A percentile compares a stretch with the other conserved stretches of the same genome.
Conservation (phyloP, 1,140 invertebrate species). For the Panagrolaimus sp. region DNA sequence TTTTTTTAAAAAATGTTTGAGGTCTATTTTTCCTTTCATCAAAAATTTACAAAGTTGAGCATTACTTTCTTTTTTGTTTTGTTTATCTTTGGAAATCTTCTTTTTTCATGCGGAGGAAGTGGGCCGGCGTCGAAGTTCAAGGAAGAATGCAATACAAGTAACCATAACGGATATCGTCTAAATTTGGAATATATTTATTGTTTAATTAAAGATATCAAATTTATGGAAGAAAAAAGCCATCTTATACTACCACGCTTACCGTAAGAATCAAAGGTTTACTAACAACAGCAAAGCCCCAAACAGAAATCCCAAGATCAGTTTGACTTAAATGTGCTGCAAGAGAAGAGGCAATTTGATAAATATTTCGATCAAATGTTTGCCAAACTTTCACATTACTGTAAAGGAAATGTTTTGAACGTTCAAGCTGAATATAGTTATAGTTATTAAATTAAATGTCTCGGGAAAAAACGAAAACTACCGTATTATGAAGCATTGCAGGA, state of each 20-base stretch:
- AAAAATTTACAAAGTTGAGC: no score
- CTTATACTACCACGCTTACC: conserved; percentile 10
- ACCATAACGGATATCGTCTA: conserved; percentile 34
- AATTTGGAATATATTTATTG: conserved; percentile 20
- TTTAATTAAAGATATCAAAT: background rate
- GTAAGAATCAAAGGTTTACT: conserved; percentile 34
- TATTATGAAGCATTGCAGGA: conserved; percentile 34
- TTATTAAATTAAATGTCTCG: conserved; percentile 25
- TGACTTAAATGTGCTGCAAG: conserved; percentile 31
- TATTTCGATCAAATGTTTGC: conserved; percentile 12
- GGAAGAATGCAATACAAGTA: conserved; percentile 28
- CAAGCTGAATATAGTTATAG: conserved; percentile 25
- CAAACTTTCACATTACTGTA: conserved; percentile 6
- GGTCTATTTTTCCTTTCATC: no score
- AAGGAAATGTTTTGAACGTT: conserved; percentile 11
- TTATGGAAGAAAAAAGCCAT: background rate
- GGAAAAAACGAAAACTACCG: conserved; percentile 22
- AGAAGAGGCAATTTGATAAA: conserved; percentile 29
- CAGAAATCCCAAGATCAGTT: conserved; percentile 31
- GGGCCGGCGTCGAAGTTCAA: conserved; percentile 22
- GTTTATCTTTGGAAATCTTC: no score
- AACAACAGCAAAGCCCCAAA: conserved; percentile 40
- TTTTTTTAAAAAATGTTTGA: no score
- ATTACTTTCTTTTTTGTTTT: no score
- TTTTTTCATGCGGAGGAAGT: no score